Percentiles rank a stretch among this genome's conserved stretches.
Conservation (phyloP, 1,140 invertebrate genomes). For the Epicauta chinensis region DNA sequence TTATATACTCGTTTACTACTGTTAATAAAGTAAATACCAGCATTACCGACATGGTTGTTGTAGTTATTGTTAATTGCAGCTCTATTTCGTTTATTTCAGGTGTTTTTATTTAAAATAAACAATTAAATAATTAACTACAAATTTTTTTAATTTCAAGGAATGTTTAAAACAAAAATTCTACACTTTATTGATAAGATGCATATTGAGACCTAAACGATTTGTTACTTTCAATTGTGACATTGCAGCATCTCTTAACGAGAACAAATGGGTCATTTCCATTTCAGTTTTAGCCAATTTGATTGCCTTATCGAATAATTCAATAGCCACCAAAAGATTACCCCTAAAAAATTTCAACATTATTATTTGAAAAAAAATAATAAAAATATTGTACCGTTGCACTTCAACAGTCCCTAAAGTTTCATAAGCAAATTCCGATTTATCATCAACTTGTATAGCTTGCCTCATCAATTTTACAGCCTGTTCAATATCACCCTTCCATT, state of each 20-base stretch:
- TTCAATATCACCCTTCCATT: constrained; percentile 77
- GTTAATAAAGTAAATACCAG: too few species aligned
- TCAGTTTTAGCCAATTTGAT: constrained; percentile 76
- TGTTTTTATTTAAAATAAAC: too few species aligned
- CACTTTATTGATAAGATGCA: constrained; percentile 16
- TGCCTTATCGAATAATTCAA: constrained; percentile 86
- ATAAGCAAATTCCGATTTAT: constrained; percentile 89
- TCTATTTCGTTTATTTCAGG: too few species aligned
- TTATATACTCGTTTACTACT: too few species aligned
- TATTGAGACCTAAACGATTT: constrained; percentile 59
- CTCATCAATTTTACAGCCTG: constrained; percentile 71
- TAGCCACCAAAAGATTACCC: constrained; percentile 74
- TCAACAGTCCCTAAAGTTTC: constrained; percentile 91
- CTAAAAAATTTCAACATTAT: constrained; percentile 44
- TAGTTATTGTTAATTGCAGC: too few species aligned
- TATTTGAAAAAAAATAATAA: not conserved
- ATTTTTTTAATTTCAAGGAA: not conserved
- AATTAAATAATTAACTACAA: too few species aligned
- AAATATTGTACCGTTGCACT: constrained; percentile 28
- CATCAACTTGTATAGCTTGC: constrained; percentile 79
- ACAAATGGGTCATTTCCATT: constrained; percentile 82
- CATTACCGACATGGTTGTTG: too few species aligned
- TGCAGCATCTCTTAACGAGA: constrained; percentile 78
- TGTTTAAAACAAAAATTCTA: not conserved
- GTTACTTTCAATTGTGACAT: constrained; percentile 77